A percentile compares a stretch with the other conserved stretches of the same genome.
These are phyloP conservation scores for Belgica antarctica DNA, from an alignment of 2,888 invertebrate genomes.

Conservation along the genomic window DNA sequence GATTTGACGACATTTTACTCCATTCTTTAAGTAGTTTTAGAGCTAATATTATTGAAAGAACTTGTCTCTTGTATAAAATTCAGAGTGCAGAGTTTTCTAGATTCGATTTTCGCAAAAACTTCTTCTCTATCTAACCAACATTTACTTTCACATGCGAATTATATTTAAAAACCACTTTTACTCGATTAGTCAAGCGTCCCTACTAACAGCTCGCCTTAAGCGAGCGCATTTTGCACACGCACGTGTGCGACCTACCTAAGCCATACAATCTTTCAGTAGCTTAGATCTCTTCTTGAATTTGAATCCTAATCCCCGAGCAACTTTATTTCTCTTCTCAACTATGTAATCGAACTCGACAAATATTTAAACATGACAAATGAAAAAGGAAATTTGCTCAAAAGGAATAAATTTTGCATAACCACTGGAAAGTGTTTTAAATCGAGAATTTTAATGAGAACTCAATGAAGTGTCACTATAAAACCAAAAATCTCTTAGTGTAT, in stretches of 20 bases:
- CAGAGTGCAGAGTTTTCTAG: too few species aligned
- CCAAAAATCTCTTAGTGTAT: not conserved
- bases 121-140: not conserved
- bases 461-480: not conserved
- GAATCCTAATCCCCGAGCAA: not conserved
- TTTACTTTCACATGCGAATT: not conserved
- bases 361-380: constrained; percentile 4
- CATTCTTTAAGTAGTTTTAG: constrained; percentile 41
- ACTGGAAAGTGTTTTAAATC: too few species aligned
- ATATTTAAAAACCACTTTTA: not conserved
- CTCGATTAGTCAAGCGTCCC: constrained; percentile 6
- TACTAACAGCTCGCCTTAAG: not conserved
- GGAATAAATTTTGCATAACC: not conserved
- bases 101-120: too few species aligned
- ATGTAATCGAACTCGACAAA: not conserved
- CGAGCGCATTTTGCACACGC: not conserved
- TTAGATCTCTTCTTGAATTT: not conserved
- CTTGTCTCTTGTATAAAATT: too few species aligned
- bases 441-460: not conserved
- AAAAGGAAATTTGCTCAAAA: not conserved
- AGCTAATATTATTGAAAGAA: constrained; percentile 35
- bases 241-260: not conserved
- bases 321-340: not conserved
- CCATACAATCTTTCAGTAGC: constrained; percentile 5
- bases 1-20: constrained; percentile 34